Conservation (phyloP, 2,888 invertebrate species). For the Megaustenia siamemsis region DNA sequence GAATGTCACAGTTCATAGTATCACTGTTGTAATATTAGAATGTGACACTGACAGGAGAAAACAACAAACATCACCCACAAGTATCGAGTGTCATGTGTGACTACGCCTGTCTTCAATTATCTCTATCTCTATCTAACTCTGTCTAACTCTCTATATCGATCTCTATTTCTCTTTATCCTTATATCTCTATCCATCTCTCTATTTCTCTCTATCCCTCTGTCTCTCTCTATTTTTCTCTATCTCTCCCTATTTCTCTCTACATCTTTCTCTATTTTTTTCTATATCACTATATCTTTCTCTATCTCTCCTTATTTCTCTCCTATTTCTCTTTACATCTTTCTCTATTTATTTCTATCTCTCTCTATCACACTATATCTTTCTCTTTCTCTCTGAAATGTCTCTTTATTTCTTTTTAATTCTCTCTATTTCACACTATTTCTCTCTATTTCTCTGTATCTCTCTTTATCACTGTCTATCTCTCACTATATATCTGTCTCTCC, state of each 20-base stretch:
- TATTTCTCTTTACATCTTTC: no score
- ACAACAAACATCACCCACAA: no score
- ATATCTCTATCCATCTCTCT: not conserved
- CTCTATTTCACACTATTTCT: no score
- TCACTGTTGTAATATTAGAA: no score
- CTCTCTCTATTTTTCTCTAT: not conserved
- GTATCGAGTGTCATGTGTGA: no score
- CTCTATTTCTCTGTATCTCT: not conserved
- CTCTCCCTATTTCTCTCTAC: not conserved
- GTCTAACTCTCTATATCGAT: no score
- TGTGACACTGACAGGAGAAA: no score
- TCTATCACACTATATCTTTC: conserved; percentile 25
- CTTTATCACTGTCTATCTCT: conserved; percentile 4
- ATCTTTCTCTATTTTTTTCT: conserved; percentile 13
- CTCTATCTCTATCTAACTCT: no score
- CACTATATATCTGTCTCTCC: not conserved
- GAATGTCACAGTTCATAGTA: no score
- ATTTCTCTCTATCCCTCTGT: not conserved
- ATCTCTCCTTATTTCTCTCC: conserved; percentile 2
- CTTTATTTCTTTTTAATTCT: no score
- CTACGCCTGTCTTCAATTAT: no score
- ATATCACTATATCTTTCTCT: conserved; percentile 31
- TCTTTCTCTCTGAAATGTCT: not conserved
- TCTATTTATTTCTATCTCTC: conserved; percentile 39
- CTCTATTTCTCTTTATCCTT: not conserved